These are phyloP conservation scores for Calonectris borealis DNA, from an alignment of 2,113 vertebrate species.

Conservation along the genomic window DNA sequence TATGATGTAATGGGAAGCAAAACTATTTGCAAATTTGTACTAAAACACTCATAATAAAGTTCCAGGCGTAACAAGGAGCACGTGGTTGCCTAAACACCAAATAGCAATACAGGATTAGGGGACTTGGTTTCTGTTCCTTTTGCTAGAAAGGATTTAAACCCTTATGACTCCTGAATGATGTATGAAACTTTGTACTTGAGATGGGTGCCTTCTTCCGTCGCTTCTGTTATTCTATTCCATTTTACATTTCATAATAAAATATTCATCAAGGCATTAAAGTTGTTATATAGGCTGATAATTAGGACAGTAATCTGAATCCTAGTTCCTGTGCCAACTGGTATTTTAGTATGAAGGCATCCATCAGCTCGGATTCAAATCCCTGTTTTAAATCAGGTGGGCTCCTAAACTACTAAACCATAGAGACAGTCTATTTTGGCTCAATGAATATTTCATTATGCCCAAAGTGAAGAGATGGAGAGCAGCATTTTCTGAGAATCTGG, in stretches of 20 bases:
- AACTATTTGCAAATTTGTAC: not conserved
- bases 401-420: not conserved
- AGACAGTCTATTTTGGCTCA: not conserved
- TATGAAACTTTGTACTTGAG: not conserved
- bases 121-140: not conserved
- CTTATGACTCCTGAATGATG: not conserved
- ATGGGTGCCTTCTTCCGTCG: not conserved
- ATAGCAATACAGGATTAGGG: not conserved
- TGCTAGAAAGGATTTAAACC: not conserved
- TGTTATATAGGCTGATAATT: slow-evolving; percentile 28
- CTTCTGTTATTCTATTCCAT: not conserved
- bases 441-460: slow-evolving; percentile 44
- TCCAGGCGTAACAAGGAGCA: not conserved
- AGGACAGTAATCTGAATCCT: not conserved
- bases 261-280: slow-evolving; percentile 37
- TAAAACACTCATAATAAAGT: not conserved
- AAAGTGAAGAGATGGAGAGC: not conserved
- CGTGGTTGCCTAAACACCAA: not conserved
- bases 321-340: slow-evolving; percentile 1
- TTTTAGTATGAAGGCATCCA: not conserved
- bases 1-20: not conserved
- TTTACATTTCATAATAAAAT: slow-evolving; percentile 37
- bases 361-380: not conserved
- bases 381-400: not conserved
- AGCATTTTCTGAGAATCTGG: not conserved